Conservation (phyloP, 2,113 vertebrate species). For the Dascyllus trimaculatus region DNA sequence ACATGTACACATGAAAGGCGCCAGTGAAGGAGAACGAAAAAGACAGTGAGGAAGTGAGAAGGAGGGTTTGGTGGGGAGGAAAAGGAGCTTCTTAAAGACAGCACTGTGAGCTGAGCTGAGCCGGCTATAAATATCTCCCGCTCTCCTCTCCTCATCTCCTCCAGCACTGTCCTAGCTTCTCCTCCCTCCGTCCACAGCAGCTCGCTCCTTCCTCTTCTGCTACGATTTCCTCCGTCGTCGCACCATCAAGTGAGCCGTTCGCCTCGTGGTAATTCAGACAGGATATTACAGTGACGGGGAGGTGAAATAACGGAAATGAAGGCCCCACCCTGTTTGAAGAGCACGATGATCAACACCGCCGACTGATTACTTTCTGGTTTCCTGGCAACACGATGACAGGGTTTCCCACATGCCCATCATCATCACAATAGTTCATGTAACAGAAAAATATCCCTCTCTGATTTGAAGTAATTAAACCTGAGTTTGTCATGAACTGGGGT, state of each 20-base stretch:
- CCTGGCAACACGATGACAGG: slow-evolving; percentile 48
- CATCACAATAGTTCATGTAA: slow-evolving; percentile 20
- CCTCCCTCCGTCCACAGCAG: slow-evolving; percentile 17
- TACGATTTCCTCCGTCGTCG: neutral
- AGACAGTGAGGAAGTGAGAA: slow-evolving; percentile 27
- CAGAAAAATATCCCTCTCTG: slow-evolving; percentile 28
- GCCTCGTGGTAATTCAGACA: slow-evolving; percentile 44
- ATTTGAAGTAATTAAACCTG: slow-evolving; percentile 35
- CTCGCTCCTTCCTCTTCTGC: slow-evolving; percentile 15
- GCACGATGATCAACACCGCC: slow-evolving; percentile 16
- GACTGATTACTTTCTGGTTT: slow-evolving; percentile 49
- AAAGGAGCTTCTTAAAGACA: slow-evolving; percentile 51
- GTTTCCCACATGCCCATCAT: slow-evolving; percentile 37
- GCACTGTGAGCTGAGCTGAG: slow-evolving; percentile 52
- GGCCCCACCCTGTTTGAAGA: slow-evolving; percentile 37
- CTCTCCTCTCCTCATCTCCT: slow-evolving; percentile 48
- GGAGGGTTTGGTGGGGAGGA: slow-evolving; percentile 26
- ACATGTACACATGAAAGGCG: slow-evolving; percentile 34
- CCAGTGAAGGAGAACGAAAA: neutral
- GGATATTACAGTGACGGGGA: slow-evolving; percentile 59
- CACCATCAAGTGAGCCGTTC: slow-evolving; percentile 33
- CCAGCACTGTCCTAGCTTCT: slow-evolving; percentile 28
- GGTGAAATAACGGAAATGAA: slow-evolving; percentile 55
- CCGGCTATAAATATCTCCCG: slow-evolving; percentile 75
- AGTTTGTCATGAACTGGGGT: neutral